Conservation (phyloP, 1,140 invertebrate species). For the Hypothenemus hampei region DNA sequence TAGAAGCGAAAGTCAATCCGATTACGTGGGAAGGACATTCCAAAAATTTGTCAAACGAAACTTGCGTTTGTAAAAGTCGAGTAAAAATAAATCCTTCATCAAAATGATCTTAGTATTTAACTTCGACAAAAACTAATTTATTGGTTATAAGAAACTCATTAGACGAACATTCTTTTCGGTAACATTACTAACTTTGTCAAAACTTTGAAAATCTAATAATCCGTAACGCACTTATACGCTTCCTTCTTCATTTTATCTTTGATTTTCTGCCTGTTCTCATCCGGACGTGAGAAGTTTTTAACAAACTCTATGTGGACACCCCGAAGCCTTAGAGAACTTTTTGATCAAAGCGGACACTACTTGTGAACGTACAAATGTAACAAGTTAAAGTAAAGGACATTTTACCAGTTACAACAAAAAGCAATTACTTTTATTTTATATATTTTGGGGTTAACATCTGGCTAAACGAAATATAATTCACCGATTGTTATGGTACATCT, state of each 20-base stretch:
- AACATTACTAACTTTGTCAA: neutral
- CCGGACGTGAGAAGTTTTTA: constrained; percentile 10
- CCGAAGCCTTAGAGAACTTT: neutral
- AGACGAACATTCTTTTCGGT: constrained; percentile 1
- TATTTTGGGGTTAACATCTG: too few species aligned
- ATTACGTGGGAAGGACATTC: constrained; percentile 11
- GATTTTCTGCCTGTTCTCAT: constrained; percentile 2
- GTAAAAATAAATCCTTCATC: neutral
- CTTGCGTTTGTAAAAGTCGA: constrained; percentile 5
- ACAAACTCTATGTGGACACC: constrained; percentile 3
- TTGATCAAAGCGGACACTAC: too few species aligned
- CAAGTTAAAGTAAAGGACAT: too few species aligned
- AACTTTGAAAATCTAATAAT: constrained; percentile 4
- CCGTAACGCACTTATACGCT: constrained; percentile 1
- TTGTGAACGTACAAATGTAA: too few species aligned
- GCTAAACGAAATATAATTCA: too few species aligned
- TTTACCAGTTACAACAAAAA: too few species aligned
- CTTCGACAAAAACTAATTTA: too few species aligned
- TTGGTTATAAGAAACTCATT: too few species aligned
- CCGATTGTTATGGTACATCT: too few species aligned
- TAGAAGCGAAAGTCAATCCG: constrained; percentile 7
- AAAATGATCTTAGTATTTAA: neutral
- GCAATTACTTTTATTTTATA: too few species aligned
- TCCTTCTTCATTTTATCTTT: constrained; percentile 9
- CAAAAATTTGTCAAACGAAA: neutral